Evolutionary conservation across 2,797 vertebrate species (phyloP), one percentile per base, ranked within the genome.

Genomic region (Calcarius lapponicus): DNA sequence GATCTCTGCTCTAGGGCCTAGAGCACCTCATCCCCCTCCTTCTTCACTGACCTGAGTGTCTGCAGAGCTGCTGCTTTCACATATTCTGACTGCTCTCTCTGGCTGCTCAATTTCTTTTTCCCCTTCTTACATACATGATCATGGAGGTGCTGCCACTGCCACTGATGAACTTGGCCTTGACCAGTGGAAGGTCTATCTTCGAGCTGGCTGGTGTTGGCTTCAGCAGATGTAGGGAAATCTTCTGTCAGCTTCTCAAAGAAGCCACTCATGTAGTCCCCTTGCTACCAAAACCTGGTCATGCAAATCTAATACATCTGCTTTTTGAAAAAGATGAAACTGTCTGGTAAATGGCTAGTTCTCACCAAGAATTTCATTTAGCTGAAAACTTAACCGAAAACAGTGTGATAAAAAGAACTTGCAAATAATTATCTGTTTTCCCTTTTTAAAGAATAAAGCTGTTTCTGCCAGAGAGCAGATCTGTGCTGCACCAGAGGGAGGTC

Each of bases 211-310:
- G 11, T 12, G 2, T 29, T 54, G 40, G 50, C 32, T 69, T 56
- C 25, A 15, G 17, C 3, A 17, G 13, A 45, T 8, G 32, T 1
- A 11, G 22, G 34, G 32, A 12, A 58, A 73, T 19, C 45, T 81
- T 67, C 65, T 25, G 20, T 45, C 50, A 69, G 12, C 40, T 69
- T 86, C 56, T 60, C 48, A 50, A 14, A 87, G 40, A 87, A 71
- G 4, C 7, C 29, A 12, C 17, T 17, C 5, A 31, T 54, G 20
- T 56, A 75, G 13, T 4, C 9, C 6, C 4, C 14, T 5, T 0
- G 0, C 66, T 45, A n/a, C 10, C 45, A 64, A 73, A 78, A 81
- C 32, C 14, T 45, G 48, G 21, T 40, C 21, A 36, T 38, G 13
- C 32, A 82, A 86, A 60, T 29, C 5, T 13, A 60, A 19, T 57